These are phyloP conservation scores for Triplophysa siluroides DNA, from an alignment of 2,113 vertebrate species.

Conservation along the genomic window DNA sequence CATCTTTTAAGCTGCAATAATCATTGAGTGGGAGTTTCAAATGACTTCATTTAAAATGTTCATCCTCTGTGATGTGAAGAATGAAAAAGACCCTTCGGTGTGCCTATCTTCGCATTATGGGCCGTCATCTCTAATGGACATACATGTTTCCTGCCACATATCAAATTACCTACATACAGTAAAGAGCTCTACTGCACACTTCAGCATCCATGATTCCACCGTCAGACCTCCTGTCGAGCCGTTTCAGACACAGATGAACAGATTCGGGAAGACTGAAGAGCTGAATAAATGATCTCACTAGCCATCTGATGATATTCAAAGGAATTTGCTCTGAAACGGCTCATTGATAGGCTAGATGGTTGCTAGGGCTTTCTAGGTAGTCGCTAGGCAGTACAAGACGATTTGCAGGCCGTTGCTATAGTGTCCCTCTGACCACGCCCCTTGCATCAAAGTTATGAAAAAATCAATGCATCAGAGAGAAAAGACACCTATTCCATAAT, in stretches of 20 bases:
- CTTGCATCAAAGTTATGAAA: no score
- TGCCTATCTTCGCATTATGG: neutral
- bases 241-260: neutral
- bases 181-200: neutral
- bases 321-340: neutral
- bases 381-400: no score
- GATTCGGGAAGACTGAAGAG: neutral
- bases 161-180: slow-evolving; percentile 27
- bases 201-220: neutral
- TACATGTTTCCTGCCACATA: neutral
- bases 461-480: no score
- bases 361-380: no score
- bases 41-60: neutral
- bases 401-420: no score
- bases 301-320: neutral
- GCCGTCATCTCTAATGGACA: neutral
- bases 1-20: no score
- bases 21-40: neutral
- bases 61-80: neutral
- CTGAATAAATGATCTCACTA: neutral
- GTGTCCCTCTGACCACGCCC: no score
- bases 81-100: neutral
- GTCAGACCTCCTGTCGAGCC: neutral
- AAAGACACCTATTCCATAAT: no score
- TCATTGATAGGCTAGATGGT: neutral